phyloP scores from a whole-genome alignment of 2,888 invertebrate species.

The Chirona hameri region DNA sequence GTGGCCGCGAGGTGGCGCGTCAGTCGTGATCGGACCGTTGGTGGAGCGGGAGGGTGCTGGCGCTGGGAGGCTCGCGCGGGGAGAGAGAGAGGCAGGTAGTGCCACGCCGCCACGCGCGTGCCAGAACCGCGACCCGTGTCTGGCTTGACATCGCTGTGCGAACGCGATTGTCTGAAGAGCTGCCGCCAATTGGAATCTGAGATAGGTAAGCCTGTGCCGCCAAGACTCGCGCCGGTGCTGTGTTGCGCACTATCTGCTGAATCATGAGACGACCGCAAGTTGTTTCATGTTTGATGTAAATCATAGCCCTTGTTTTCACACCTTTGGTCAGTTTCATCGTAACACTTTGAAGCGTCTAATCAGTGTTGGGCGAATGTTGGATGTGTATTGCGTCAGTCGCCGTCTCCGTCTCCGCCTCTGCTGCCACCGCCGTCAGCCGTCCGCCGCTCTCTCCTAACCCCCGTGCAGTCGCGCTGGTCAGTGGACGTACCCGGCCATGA shows the following conservation, averaged over 20 bases:
- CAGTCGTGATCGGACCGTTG: neutral
- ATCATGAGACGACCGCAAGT: no score
- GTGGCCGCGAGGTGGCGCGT: neutral
- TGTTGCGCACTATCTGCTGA: neutral
- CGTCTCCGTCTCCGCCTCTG: no score
- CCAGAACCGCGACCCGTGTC: neutral
- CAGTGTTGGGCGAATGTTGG: no score
- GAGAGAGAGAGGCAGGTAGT: neutral
- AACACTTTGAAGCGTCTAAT: no score
- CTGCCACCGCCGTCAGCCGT: no score
- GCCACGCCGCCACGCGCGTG: neutral
- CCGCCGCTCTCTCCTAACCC: no score
- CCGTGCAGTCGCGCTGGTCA: no score
- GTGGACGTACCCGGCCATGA: no score
- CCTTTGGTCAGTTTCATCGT: no score
- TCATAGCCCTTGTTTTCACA: no score
- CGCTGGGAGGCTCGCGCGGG: neutral
- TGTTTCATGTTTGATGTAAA: no score
- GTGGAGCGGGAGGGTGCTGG: neutral
- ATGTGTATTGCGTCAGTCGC: no score
- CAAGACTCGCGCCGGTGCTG: neutral
- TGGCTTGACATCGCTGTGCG: neutral
- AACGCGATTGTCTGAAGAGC: neutral
- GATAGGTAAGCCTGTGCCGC: neutral
- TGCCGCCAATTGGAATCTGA: neutral